Evolutionary conservation across 2,113 vertebrate species (phyloP).

Genomic region (Rynchops niger): DNA sequence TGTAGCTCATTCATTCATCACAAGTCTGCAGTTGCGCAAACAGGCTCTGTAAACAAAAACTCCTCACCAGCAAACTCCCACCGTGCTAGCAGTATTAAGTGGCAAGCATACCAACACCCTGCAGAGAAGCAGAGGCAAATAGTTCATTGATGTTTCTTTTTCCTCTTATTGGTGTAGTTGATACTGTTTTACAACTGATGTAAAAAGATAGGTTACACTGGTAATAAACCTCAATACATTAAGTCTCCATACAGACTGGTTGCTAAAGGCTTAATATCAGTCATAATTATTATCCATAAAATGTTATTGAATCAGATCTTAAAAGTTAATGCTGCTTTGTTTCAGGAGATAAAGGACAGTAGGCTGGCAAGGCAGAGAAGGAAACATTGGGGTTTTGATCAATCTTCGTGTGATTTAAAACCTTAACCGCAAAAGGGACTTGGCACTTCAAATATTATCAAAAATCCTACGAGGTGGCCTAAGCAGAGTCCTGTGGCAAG

Average conservation of each 20-base stretch:
- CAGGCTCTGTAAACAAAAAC: constrained; percentile 45
- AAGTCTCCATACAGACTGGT: constrained; percentile 39
- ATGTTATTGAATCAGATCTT: constrained; percentile 71
- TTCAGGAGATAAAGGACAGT: constrained; percentile 48
- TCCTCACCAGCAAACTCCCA: constrained; percentile 19
- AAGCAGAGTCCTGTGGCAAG: neutral
- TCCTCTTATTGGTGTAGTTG: neutral
- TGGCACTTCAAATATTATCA: neutral
- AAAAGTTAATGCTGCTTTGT: constrained; percentile 76
- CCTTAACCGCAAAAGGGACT: constrained; percentile 7
- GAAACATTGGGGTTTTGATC: neutral
- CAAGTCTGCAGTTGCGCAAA: neutral
- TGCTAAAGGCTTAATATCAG: constrained; percentile 66
- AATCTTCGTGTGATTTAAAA: constrained; percentile 46
- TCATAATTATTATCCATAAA: constrained; percentile 69
- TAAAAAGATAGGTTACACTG: constrained; percentile 53
- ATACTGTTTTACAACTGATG: constrained; percentile 53
- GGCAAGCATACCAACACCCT: neutral
- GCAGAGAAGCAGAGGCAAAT: constrained; percentile 22
- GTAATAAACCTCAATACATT: constrained; percentile 66
- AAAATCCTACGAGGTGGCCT: neutral
- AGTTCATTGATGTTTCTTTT: constrained; percentile 28
- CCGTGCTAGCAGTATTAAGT: neutral
- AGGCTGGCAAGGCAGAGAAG: constrained; percentile 24
- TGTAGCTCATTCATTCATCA: constrained; percentile 29